These are phyloP conservation scores for Serripes groenlandicus DNA, from an alignment of 2,888 invertebrate species.

Conservation along the genomic window DNA sequence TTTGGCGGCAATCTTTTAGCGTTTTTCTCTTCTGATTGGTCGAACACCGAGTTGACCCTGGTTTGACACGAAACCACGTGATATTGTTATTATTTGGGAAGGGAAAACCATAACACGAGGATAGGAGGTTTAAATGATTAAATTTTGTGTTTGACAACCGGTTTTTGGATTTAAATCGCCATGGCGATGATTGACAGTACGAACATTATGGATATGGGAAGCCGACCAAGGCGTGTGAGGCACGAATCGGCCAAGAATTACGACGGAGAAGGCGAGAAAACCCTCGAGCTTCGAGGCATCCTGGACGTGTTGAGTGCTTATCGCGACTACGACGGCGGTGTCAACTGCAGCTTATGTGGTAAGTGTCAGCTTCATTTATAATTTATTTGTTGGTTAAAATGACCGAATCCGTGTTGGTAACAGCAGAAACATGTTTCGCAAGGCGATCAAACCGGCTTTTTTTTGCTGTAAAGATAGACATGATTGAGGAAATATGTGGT, in stretches of 20 bases:
- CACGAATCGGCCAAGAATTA: slow-evolving; percentile 70
- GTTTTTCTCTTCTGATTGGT: slow-evolving; percentile 47
- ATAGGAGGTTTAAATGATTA: not conserved
- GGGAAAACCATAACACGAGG: slow-evolving; percentile 41
- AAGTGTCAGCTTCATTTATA: slow-evolving; percentile 38
- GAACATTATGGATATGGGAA: slow-evolving; percentile 46
- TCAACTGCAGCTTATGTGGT: slow-evolving; percentile 83
- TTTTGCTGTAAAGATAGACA: too few species aligned
- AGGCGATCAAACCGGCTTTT: too few species aligned
- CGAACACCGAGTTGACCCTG: slow-evolving; percentile 24
- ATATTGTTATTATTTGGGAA: slow-evolving; percentile 68
- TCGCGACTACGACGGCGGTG: slow-evolving; percentile 80
- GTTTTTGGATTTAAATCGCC: slow-evolving; percentile 12
- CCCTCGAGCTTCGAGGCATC: slow-evolving; percentile 76
- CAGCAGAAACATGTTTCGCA: too few species aligned
- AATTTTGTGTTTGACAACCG: slow-evolving; percentile 1
- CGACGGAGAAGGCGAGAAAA: slow-evolving; percentile 72
- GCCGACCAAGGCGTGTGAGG: slow-evolving; percentile 68
- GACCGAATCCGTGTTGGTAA: too few species aligned
- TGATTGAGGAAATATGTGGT: too few species aligned
- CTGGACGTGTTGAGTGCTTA: slow-evolving; percentile 74
- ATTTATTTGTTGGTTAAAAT: not conserved
- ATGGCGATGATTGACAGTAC: slow-evolving; percentile 66
- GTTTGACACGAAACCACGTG: slow-evolving; percentile 59
- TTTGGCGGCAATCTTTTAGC: slow-evolving; percentile 58